Evolutionary conservation across 2,113 vertebrate species (phyloP).

Genomic region (Cebus imitator): DNA sequence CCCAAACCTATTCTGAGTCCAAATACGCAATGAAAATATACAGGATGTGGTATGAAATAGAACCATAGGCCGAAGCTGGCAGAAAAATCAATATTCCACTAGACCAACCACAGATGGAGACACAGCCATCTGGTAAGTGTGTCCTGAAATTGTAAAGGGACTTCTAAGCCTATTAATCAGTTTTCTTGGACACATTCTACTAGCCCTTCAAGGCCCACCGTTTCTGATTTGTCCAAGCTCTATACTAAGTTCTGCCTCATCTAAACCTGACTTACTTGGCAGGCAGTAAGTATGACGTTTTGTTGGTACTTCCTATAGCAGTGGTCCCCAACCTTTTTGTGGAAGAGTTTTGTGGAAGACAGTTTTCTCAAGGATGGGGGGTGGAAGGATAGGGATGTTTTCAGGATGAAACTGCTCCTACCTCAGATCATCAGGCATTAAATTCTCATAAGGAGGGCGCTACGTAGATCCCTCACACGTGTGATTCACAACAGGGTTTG

Average conservation of each 20-base stretch:
- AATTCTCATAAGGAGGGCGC: too few relatives aligned
- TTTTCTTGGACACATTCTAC: not conserved
- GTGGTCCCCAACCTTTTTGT: too few relatives aligned
- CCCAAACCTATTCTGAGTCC: not conserved
- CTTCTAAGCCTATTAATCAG: not conserved
- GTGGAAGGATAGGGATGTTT: too few relatives aligned
- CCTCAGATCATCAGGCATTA: too few relatives aligned
- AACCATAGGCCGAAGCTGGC: not conserved
- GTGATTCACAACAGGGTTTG: too few relatives aligned
- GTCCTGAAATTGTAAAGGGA: not conserved
- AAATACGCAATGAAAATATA: not conserved
- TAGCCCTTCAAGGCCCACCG: not conserved
- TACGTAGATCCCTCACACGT: too few relatives aligned
- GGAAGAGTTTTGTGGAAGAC: too few relatives aligned
- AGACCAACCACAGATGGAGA: not conserved
- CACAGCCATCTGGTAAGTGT: not conserved
- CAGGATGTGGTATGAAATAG: not conserved
- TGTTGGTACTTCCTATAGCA: not conserved
- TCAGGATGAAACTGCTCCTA: too few relatives aligned
- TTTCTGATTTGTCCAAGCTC: not conserved
- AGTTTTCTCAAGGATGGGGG: too few relatives aligned
- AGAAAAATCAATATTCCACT: not conserved
- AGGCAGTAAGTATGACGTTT: not conserved
- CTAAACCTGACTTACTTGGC: not conserved
- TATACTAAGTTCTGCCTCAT: not conserved